Conservation (phyloP, 2,797 vertebrate genomes). For the Florisuga fusca region DNA sequence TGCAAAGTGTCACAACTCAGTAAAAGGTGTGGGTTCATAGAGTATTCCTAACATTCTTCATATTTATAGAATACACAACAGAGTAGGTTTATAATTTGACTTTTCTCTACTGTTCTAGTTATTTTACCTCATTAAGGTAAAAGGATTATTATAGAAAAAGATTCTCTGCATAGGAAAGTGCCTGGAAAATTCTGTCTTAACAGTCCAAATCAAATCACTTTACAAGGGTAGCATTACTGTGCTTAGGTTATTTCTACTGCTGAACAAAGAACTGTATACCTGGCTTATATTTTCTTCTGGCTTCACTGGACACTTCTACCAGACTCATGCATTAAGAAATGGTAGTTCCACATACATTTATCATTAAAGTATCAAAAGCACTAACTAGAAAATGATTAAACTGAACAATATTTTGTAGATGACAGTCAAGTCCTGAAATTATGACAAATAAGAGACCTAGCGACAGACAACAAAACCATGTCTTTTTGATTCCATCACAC, state of each 20-base stretch:
- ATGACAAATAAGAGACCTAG: slow-evolving; percentile 38
- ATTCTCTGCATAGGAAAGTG: background rate
- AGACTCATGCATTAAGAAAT: background rate
- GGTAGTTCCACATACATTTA: background rate
- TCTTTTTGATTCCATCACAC: slow-evolving; percentile 68
- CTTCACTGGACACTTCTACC: background rate
- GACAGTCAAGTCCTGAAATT: slow-evolving; percentile 22
- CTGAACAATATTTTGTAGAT: background rate
- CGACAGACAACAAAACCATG: slow-evolving; percentile 26
- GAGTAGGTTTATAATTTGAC: background rate
- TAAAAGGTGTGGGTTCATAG: background rate
- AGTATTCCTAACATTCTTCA: background rate
- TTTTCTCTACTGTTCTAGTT: background rate
- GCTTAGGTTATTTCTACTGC: background rate
- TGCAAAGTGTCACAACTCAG: background rate
- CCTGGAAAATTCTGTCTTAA: background rate
- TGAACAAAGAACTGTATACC: background rate
- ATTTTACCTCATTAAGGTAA: background rate
- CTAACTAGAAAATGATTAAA: background rate
- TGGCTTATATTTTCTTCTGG: background rate
- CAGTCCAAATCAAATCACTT: background rate
- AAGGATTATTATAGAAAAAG: background rate
- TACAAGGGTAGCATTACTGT: background rate
- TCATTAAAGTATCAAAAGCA: background rate
- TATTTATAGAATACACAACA: background rate